Percentiles rank a stretch among this genome's conserved stretches.
phyloP scores from a whole-genome alignment of 2,888 invertebrate genomes.

The Tuta absoluta region DNA sequence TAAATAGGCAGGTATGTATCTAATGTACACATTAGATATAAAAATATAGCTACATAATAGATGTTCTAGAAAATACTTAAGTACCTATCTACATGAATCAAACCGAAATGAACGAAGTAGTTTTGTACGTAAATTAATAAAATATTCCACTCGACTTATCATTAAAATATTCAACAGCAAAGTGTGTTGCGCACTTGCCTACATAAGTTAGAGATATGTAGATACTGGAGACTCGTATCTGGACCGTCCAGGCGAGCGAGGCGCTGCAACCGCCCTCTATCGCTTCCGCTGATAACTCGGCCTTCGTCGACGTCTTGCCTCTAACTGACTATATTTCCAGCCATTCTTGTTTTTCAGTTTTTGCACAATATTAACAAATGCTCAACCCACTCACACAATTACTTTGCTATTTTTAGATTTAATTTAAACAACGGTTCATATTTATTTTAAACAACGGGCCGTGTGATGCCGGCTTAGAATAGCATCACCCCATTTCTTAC shows the following conservation, averaged over 20 bases:
- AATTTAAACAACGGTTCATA: conserved; percentile 17
- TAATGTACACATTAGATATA: no score
- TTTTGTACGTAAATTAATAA: background rate
- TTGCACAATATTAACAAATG: no score
- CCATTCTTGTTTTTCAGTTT: background rate
- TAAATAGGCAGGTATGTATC: no score
- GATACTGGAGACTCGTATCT: conserved; percentile 12
- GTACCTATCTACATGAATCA: no score
- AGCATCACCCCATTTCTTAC: no score
- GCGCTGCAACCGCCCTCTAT: conserved; percentile 15
- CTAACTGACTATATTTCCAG: background rate
- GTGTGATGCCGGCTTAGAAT: no score
- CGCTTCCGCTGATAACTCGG: conserved; percentile 28
- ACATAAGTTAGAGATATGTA: background rate
- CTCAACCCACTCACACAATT: background rate
- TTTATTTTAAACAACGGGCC: no score
- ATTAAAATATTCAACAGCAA: conserved; percentile 1
- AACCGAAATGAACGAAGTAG: no score
- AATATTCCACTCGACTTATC: no score
- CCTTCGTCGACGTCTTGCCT: conserved; percentile 22
- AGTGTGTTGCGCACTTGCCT: conserved; percentile 2
- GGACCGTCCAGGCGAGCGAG: conserved; percentile 7
- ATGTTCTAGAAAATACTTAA: no score
- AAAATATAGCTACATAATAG: no score
- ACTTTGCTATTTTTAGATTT: conserved; percentile 1